phyloP scores from a whole-genome alignment of 2,888 invertebrate species.

The Eupithecia abbreviata region DNA sequence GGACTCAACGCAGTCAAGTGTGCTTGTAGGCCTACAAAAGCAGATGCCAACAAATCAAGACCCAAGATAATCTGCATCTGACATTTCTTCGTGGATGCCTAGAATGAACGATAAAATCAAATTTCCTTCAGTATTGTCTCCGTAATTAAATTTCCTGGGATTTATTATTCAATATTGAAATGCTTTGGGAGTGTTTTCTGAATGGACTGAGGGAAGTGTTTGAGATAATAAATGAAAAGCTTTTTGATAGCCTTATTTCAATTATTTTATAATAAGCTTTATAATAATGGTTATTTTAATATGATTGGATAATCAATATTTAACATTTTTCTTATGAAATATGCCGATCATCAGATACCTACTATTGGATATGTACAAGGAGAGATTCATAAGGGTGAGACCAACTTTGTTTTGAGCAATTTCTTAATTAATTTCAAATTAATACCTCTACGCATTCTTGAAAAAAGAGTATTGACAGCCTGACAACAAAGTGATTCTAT shows the following conservation, averaged over 20 bases:
- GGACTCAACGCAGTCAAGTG: neutral
- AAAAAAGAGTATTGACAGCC: too few relatives aligned
- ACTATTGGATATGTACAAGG: neutral
- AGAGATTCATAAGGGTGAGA: neutral
- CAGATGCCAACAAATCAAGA: neutral
- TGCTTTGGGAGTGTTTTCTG: conserved; percentile 12
- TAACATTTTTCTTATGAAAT: neutral
- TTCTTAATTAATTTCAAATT: neutral
- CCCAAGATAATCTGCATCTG: neutral
- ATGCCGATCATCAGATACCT: neutral
- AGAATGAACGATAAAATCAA: conserved; percentile 5
- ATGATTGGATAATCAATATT: neutral
- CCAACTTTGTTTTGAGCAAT: neutral
- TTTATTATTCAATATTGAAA: conserved; percentile 12
- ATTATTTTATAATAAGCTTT: neutral
- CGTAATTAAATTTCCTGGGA: conserved; percentile 7
- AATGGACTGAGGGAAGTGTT: neutral
- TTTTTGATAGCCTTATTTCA: neutral
- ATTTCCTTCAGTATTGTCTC: neutral
- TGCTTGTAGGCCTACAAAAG: neutral
- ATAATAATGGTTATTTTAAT: neutral
- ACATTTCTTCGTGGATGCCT: neutral
- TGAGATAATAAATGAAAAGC: neutral
- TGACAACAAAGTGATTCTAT: too few relatives aligned
- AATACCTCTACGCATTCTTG: too few relatives aligned